phyloP scores from a whole-genome alignment of 2,113 vertebrate genomes.

The Ivindomyrus marchei region DNA sequence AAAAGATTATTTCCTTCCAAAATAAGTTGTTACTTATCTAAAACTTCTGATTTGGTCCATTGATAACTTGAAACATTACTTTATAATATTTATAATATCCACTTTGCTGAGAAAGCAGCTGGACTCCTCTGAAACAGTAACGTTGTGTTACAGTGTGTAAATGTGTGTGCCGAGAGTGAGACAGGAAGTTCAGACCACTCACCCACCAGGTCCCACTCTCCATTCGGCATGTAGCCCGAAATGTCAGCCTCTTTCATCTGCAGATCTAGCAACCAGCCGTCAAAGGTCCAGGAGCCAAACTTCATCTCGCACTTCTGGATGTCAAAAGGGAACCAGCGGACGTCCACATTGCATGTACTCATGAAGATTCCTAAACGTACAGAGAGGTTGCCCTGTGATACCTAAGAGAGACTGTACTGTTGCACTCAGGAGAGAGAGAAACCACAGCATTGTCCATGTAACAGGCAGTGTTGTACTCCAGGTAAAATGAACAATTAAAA shows the following conservation, averaged over 20 bases:
- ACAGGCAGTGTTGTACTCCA: background rate
- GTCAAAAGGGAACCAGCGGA: constrained; percentile 33
- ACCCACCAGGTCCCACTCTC: constrained; percentile 33
- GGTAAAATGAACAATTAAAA: background rate
- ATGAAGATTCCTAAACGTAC: constrained; percentile 23
- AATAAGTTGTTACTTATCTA: background rate
- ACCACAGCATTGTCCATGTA: background rate
- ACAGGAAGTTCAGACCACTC: background rate
- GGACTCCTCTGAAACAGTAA: background rate
- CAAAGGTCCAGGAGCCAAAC: constrained; percentile 32
- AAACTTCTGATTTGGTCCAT: background rate
- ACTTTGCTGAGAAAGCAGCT: background rate
- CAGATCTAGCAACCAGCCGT: constrained; percentile 30
- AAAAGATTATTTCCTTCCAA: background rate
- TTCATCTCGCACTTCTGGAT: constrained; percentile 31
- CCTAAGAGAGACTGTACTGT: background rate
- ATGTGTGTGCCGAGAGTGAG: background rate
- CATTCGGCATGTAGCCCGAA: constrained; percentile 29
- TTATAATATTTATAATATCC: background rate
- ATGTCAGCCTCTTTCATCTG: constrained; percentile 25
- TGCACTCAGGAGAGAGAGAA: background rate
- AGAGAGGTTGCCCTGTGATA: background rate
- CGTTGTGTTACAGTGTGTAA: background rate
- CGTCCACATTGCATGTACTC: constrained; percentile 30
- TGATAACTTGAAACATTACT: background rate